A percentile compares a stretch with the other conserved stretches of the same genome.
These are phyloP conservation scores for Platanista minor DNA, from an alignment of 2,113 vertebrate genomes.

Conservation along the genomic window DNA sequence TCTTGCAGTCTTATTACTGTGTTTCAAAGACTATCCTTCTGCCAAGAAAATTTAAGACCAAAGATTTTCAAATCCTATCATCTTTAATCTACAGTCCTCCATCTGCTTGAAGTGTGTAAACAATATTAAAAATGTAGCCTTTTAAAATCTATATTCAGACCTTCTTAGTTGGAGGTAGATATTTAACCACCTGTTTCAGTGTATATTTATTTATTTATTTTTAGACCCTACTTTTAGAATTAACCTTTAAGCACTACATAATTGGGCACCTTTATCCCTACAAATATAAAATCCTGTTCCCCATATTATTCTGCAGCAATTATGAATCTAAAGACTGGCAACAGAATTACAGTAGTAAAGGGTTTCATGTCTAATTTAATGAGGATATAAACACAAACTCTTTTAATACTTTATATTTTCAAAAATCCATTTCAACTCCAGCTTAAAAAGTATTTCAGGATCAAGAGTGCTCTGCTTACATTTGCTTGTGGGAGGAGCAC, in stretches of 20 bases:
- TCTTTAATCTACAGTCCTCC: neutral
- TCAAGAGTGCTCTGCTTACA: neutral
- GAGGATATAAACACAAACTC: neutral
- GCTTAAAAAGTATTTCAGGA: neutral
- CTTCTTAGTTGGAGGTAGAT: neutral
- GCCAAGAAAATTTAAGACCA: constrained; percentile 9
- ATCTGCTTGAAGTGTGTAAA: neutral
- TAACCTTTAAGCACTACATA: neutral
- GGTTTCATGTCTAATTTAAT: neutral
- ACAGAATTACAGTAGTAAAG: neutral
- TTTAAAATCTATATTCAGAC: neutral
- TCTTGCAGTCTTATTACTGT: neutral
- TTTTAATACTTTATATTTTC: neutral
- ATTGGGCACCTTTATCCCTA: neutral
- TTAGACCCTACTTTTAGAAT: neutral
- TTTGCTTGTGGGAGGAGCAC: neutral
- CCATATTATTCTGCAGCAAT: neutral
- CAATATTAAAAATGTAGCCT: neutral
- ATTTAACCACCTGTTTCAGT: neutral
- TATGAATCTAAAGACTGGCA: neutral
- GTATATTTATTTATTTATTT: neutral
- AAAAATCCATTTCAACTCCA: neutral
- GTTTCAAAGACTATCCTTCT: constrained; percentile 21
- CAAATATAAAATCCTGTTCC: rapidly evolving
- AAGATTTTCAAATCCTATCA: neutral